These are phyloP conservation scores for Lutraria rhynchaena DNA, from an alignment of 1,140 invertebrate species.

Conservation along the genomic window DNA sequence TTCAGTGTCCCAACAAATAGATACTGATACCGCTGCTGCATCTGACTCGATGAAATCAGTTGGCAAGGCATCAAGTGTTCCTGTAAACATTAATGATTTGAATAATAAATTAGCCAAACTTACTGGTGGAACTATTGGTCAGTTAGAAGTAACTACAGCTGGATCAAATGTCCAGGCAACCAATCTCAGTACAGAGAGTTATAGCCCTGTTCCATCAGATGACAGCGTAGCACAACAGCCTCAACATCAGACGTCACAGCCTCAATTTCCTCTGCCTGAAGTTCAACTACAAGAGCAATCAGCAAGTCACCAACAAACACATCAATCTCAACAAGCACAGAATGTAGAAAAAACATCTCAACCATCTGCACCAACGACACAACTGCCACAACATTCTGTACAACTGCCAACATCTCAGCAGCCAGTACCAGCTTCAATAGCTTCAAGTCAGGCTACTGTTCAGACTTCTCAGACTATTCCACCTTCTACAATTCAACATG, in stretches of 20 bases:
- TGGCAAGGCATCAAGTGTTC: slow-evolving; percentile 63
- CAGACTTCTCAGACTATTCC: too few relatives aligned
- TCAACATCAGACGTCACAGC: slow-evolving; percentile 26
- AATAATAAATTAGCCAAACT: slow-evolving; percentile 72
- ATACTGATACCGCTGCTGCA: slow-evolving; percentile 58
- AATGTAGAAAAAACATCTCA: slow-evolving; percentile 16
- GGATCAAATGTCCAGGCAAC: neutral
- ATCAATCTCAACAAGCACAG: slow-evolving; percentile 36
- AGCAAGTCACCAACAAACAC: slow-evolving; percentile 25
- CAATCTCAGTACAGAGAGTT: slow-evolving; percentile 22
- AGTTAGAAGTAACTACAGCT: slow-evolving; percentile 13
- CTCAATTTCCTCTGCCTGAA: neutral
- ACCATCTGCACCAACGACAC: neutral
- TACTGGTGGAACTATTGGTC: slow-evolving; percentile 50
- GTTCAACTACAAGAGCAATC: slow-evolving; percentile 6
- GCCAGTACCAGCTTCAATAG: too few relatives aligned
- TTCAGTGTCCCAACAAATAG: slow-evolving; percentile 23
- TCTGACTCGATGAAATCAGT: slow-evolving; percentile 63
- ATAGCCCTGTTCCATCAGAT: slow-evolving; percentile 50
- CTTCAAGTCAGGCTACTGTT: too few relatives aligned
- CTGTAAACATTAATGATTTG: slow-evolving; percentile 74
- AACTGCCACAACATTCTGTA: neutral
- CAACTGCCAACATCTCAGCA: neutral
- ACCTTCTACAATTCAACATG: too few relatives aligned
- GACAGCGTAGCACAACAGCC: slow-evolving; percentile 30